phyloP scores from a whole-genome alignment of 1,140 invertebrate genomes.

The Paraescarpia echinospica region DNA sequence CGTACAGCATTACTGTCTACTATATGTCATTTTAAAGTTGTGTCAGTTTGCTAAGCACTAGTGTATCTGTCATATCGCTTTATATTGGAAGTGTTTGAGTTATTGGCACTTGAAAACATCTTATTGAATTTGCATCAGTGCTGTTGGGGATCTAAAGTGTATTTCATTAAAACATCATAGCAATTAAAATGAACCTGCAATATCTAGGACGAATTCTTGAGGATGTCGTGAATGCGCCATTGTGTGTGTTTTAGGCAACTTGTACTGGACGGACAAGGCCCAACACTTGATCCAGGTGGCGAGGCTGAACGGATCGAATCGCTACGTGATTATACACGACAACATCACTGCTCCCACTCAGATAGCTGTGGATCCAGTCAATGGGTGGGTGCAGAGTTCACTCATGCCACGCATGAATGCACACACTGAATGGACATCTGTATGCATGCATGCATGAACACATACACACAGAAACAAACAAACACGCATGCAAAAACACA shows the following conservation, averaged over 20 bases:
- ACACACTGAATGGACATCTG: background rate
- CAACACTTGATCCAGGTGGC: conserved; percentile 53
- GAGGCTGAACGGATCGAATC: conserved; percentile 76
- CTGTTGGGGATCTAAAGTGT: background rate
- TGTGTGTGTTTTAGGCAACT: conserved; percentile 64
- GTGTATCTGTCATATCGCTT: too few species aligned
- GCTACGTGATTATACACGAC: conserved; percentile 89
- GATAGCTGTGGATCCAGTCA: conserved; percentile 94
- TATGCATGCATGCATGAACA: background rate
- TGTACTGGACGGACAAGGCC: conserved; percentile 91
- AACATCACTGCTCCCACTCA: conserved; percentile 90
- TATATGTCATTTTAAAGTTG: too few species aligned
- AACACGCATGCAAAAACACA: background rate
- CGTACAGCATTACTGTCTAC: too few species aligned
- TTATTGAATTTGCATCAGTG: background rate
- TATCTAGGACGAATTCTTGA: background rate
- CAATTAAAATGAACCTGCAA: too few species aligned
- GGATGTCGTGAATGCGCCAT: background rate
- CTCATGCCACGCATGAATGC: background rate
- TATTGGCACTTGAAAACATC: too few species aligned
- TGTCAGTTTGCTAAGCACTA: too few species aligned
- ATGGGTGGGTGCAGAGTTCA: conserved; percentile 67
- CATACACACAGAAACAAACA: too few species aligned
- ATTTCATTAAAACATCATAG: too few species aligned
- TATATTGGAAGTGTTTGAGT: too few species aligned